Percentiles rank a stretch among this genome's conserved stretches.
Conservation (phyloP, 2,888 invertebrate genomes). For the Chorisops tibialis region DNA sequence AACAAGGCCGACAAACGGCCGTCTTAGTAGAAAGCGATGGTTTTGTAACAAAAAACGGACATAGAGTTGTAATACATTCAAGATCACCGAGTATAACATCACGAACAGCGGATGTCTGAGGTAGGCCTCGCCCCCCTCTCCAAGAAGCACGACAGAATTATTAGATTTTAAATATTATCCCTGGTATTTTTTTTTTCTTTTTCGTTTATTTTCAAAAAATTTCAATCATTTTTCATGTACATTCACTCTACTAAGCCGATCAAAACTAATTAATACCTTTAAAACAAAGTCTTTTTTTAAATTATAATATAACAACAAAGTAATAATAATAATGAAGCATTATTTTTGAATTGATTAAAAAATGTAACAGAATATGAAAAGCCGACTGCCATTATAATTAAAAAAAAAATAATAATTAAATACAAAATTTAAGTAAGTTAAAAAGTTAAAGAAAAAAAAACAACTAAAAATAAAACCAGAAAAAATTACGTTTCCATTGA, state of each 20-base stretch:
- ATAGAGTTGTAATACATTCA: constrained; percentile 86
- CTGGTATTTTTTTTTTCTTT: neutral
- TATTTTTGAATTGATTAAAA: neutral
- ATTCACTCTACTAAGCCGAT: constrained; percentile 10
- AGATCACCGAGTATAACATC: constrained; percentile 83
- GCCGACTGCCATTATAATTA: no score
- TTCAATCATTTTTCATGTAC: constrained; percentile 19
- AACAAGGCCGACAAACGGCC: constrained; percentile 66
- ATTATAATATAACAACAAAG: neutral
- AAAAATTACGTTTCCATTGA: no score
- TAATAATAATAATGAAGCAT: constrained; percentile 10
- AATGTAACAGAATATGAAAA: no score
- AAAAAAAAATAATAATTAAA: no score
- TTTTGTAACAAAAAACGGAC: constrained; percentile 80
- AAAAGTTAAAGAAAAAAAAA: no score
- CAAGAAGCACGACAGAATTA: constrained; percentile 55
- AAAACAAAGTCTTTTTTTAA: neutral
- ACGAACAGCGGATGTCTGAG: constrained; percentile 81
- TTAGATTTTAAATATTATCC: constrained; percentile 27
- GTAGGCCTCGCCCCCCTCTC: constrained; percentile 71
- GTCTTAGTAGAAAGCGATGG: constrained; percentile 82
- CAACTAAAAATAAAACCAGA: no score
- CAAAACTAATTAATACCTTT: constrained; percentile 8
- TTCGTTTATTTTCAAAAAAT: neutral
- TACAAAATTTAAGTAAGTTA: no score